Base-by-base conservation (phyloP, 2,888 invertebrate genomes). In the Microchrysa polita region DNA sequence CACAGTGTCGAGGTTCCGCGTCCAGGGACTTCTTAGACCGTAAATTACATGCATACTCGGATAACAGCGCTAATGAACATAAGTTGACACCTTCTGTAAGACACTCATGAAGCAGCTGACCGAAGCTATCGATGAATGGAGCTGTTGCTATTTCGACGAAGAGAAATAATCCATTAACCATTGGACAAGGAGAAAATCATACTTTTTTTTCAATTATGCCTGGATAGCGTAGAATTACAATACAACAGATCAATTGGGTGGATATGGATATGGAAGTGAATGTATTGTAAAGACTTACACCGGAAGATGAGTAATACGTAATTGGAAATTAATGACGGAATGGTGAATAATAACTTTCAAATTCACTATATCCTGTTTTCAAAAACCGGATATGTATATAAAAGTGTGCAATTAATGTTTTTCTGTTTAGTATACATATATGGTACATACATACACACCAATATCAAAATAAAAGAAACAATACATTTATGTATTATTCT, bases 121-220 rank as follows among this genome's bases (percentile, higher is more conserved):
- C n/a, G n/a, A n/a, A n/a, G 65, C 48, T 34, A 65, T 48, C 65
- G 22, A 7, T 16, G 7, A 22, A 10, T 48, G 48, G 20, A 18
- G 34, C 5, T 48, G 48, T 22, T 48, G 20, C 44, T 65, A n/a
- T 20, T 48, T 44, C 48, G 22, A 44, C 18, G 65, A 65, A 44
- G 22, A 44, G 22, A 48, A 48, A 9, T 20, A 44, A 20, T 48
- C 44, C 48, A 34, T n/a, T 48, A 12, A 18, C 16, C 48, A 5
- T 65, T 65, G 34, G 40, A 1, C 22, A 20, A 65, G 65, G 48
- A 48, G 23, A 65, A 65, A 65, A 48, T 65, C 44, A 65, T 48
- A 22, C 48, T 65, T n/a, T n/a, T n/a, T n/a, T n/a, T 48, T 65
- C 48, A 12, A 48, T 65, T 48, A 65, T 14, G 63, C 63, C 63